Evolutionary conservation across 2,797 vertebrate genomes (phyloP), one percentile per base, ranked within the genome.

Genomic region (Hapalemur alaotrensis): DNA sequence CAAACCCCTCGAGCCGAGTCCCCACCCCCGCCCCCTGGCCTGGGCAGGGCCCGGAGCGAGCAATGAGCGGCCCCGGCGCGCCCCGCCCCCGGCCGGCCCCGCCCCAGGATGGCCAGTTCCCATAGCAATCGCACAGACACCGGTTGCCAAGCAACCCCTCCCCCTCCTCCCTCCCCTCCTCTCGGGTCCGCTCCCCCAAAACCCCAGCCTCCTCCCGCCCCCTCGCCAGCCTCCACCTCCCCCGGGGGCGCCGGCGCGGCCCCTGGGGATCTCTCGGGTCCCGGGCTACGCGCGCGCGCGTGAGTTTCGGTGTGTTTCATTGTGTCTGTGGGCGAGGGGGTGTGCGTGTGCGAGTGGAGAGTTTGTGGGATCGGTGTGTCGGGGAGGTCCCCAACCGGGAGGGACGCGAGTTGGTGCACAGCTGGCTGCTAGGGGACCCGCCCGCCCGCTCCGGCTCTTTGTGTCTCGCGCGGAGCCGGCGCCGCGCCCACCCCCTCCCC

Each of bases 41-140:
- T 13, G 38, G 28, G 67, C 82, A 0, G 0, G 87, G 81, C 85
- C 50, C 2, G 43, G 52, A 91, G 89, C 73, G 0, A 30, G 52
- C 35, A 20, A 69, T 0, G 12, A 67, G 88, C 50, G 8, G 95
- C 85, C 94, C 94, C 1, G 25, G 81, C 35, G 84, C 96, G 94
- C 93, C 97, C 97, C 95, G 78, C 96, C 97, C 96, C 96, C 96
- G 94, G 82, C 85, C 96, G 78, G 96, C 97, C 96, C 97, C 96
- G 98, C 98, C 98, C 98, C 95, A 95, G 97, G 92, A 97, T 97
- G 98, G 97, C 98, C 99, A 98, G 99, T 99, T 99, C 99, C 99
- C 99, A 99, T 99, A 99, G 99, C 98, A 98, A 99, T 99, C 98
- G 98, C 99, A 98, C 98, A 98, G 99, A 99, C 98, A 99, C 99